Conservation (phyloP, 2,113 vertebrate species). For the Nycticebus coucang region DNA sequence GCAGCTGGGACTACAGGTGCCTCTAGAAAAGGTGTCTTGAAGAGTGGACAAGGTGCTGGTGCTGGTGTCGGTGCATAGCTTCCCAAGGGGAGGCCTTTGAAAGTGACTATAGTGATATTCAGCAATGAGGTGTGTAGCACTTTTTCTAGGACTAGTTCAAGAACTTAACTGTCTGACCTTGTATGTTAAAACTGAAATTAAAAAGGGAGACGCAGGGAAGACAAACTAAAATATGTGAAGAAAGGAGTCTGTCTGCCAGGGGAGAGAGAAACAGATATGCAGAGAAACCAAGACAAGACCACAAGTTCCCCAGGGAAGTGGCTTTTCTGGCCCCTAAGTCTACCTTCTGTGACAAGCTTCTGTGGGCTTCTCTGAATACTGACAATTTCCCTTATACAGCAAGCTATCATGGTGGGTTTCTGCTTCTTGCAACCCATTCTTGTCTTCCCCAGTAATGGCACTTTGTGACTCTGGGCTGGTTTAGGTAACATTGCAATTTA, state of each 20-base stretch:
- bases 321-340: background rate
- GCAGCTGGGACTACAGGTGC: no score
- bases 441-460: background rate
- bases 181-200: background rate
- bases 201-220: background rate
- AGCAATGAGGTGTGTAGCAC: no score
- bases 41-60: no score
- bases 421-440: background rate
- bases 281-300: background rate
- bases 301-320: background rate
- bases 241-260: background rate
- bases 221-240: background rate
- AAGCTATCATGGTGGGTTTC: background rate
- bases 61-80: no score
- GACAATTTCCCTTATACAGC: background rate
- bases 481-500: background rate
- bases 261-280: background rate
- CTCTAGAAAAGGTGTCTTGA: no score
- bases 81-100: no score
- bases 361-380: background rate
- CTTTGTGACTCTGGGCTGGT: background rate
- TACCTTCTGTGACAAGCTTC: background rate
- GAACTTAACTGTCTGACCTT: no score
- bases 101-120: no score
- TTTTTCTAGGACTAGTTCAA: no score